These are phyloP conservation scores for Bruchidius siliquastri DNA, from an alignment of 2,888 invertebrate genomes.

Conservation along the genomic window DNA sequence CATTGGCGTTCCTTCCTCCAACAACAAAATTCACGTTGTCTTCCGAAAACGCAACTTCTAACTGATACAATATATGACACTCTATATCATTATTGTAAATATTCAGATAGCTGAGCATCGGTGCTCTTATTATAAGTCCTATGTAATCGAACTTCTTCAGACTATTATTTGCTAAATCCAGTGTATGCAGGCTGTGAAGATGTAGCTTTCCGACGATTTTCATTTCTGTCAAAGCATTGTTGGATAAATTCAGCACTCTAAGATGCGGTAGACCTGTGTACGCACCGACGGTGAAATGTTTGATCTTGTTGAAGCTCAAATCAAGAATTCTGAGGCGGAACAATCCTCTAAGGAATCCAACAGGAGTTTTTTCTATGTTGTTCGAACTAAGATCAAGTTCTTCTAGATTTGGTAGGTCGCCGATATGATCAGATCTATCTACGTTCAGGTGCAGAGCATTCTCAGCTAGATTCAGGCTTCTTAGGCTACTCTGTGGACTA, in stretches of 20 bases:
- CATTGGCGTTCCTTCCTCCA: background rate
- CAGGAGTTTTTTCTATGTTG: conserved; percentile 28
- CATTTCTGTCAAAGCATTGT: conserved; percentile 29
- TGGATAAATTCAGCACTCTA: conserved; percentile 34
- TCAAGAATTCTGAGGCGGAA: conserved; percentile 33
- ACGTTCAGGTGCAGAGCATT: conserved; percentile 34
- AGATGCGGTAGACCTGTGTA: conserved; percentile 39
- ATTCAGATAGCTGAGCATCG: conserved; percentile 30
- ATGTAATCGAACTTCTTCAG: conserved; percentile 37
- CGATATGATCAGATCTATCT: conserved; percentile 28
- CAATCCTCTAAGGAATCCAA: conserved; percentile 33
- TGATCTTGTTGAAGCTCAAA: conserved; percentile 35
- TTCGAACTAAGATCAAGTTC: conserved; percentile 34
- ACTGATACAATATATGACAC: conserved; percentile 35
- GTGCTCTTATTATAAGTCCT: conserved; percentile 31
- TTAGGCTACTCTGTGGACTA: conserved; percentile 33
- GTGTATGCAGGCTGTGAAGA: conserved; percentile 33
- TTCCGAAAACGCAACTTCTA: conserved; percentile 31
- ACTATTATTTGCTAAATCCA: conserved; percentile 38
- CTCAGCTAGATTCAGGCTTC: conserved; percentile 31
- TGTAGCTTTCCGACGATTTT: conserved; percentile 34
- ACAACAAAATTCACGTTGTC: conserved; percentile 27
- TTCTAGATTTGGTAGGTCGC: conserved; percentile 34
- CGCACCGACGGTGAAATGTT: conserved; percentile 32
- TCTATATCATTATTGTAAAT: conserved; percentile 33